Evolutionary conservation across 1,140 invertebrate genomes (phyloP).

Genomic region (Saccostrea cuccullata): DNA sequence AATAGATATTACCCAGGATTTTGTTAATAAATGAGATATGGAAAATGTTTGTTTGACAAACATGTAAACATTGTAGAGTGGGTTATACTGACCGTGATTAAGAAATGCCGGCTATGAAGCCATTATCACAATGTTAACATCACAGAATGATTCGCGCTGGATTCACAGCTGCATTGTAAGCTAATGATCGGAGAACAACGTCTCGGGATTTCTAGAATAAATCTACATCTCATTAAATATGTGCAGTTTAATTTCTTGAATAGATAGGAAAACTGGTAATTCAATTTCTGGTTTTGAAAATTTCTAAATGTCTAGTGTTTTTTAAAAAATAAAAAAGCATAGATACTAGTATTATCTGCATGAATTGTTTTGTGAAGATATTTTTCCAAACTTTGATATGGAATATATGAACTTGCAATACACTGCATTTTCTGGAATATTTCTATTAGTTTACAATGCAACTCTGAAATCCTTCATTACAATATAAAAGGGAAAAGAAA

Average conservation of each 20-base stretch:
- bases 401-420: background rate
- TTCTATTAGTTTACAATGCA: background rate
- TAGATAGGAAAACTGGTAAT: too few species aligned
- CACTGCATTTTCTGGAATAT: background rate
- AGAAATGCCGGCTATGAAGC: conserved; percentile 15
- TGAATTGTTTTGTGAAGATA: too few species aligned
- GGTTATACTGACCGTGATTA: conserved; percentile 23
- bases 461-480: background rate
- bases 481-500: background rate
- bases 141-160: background rate
- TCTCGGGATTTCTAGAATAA: background rate
- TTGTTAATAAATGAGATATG: conserved; percentile 2
- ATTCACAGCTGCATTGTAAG: background rate
- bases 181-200: background rate
- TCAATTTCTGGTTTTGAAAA: too few species aligned
- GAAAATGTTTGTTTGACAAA: conserved; percentile 12
- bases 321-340: too few species aligned
- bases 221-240: too few species aligned
- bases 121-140: conserved; percentile 34
- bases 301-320: too few species aligned
- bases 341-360: too few species aligned
- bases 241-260: too few species aligned
- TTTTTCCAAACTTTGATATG: too few species aligned
- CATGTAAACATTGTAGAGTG: background rate
- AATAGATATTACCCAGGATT: background rate